Conservation (phyloP, 2,797 vertebrate species). For the Naso thynnoides region DNA sequence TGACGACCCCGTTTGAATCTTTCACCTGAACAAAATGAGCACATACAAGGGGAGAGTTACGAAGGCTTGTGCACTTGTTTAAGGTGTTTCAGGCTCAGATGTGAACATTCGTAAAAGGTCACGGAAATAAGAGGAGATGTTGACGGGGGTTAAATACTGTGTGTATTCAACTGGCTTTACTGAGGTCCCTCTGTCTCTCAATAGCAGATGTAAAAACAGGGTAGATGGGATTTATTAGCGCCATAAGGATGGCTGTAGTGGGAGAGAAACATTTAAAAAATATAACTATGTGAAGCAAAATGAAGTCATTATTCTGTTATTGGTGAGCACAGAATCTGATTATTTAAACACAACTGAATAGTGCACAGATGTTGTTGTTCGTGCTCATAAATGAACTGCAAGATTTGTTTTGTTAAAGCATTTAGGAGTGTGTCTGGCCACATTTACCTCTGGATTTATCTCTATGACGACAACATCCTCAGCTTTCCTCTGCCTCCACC, state of each 20-base stretch:
- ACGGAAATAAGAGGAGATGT: not conserved
- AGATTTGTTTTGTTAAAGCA: not conserved
- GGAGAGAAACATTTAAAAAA: not conserved
- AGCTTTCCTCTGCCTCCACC: not conserved
- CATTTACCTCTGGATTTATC: not conserved
- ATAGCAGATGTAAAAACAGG: not conserved
- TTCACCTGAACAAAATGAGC: slow-evolving; percentile 86
- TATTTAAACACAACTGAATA: not conserved
- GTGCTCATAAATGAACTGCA: not conserved
- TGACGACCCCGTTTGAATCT: slow-evolving; percentile 94
- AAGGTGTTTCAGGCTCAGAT: not conserved
- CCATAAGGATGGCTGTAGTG: not conserved
- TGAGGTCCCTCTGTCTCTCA: not conserved
- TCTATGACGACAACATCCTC: no score
- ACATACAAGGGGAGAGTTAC: not conserved
- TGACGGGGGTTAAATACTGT: not conserved
- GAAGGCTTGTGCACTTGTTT: rapidly evolving
- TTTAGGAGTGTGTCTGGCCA: not conserved
- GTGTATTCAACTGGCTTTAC: not conserved
- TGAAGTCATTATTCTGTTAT: not conserved
- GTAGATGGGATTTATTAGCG: not conserved
- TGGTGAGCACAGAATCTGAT: not conserved
- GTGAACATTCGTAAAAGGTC: not conserved
- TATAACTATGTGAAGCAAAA: not conserved
- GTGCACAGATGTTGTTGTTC: not conserved